A percentile compares a stretch with the other conserved stretches of the same genome.
These are phyloP conservation scores for Macrobrachium nipponense DNA, from an alignment of 1,140 invertebrate species.

Conservation along the genomic window DNA sequence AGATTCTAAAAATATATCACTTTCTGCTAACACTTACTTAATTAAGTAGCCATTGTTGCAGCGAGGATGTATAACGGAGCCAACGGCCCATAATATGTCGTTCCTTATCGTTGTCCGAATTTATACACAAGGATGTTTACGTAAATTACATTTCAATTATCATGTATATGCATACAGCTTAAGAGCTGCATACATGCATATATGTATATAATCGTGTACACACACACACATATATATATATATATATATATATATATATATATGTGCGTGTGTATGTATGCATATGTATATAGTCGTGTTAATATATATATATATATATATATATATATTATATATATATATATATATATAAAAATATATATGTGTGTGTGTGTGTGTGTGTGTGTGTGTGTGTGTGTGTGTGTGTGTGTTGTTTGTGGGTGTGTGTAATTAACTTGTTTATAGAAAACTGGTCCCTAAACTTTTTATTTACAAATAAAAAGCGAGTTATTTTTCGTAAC, in stretches of 20 bases:
- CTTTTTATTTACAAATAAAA: background rate
- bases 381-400: background rate
- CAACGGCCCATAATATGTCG: too few species aligned
- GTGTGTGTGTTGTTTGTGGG: background rate
- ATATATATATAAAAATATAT: background rate
- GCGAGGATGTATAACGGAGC: too few species aligned
- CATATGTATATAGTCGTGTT: background rate
- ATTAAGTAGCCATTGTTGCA: too few species aligned
- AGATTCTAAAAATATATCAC: background rate
- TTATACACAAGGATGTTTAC: background rate
- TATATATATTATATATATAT: too few species aligned
- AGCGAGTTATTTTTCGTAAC: background rate
- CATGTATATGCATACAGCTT: too few species aligned
- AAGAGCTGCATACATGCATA: background rate
- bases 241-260: background rate
- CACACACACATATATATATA: background rate
- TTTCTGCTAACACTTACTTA: too few species aligned
- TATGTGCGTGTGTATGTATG: background rate
- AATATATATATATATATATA: background rate
- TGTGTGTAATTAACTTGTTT: too few species aligned
- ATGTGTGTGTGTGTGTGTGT: slow-evolving; percentile 6
- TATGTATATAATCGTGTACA: background rate
- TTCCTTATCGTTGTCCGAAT: background rate
- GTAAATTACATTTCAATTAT: too few species aligned
- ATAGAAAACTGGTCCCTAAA: background rate